Conservation (phyloP, 2,888 invertebrate genomes). For the Drosophila neutralis region DNA sequence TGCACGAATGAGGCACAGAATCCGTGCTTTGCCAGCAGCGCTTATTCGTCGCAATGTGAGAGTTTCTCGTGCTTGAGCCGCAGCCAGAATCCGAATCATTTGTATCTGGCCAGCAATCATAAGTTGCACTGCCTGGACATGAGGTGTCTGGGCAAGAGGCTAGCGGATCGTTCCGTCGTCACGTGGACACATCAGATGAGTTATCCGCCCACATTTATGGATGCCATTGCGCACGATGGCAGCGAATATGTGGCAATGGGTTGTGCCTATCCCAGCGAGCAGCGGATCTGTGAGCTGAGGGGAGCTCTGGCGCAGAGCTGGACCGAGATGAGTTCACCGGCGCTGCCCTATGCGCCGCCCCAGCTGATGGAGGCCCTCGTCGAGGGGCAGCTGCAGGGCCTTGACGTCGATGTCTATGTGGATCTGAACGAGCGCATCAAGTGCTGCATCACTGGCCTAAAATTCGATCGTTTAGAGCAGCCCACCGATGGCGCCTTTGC, state of each 20-base stretch:
- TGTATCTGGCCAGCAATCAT: constrained; percentile 82
- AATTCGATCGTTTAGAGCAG: constrained; percentile 53
- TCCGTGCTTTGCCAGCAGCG: constrained; percentile 63
- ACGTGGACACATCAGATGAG: constrained; percentile 83
- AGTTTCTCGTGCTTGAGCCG: constrained; percentile 70
- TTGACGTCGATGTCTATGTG: constrained; percentile 60
- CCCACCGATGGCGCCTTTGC: constrained; percentile 51
- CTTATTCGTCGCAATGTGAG: constrained; percentile 68
- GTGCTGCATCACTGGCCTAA: constrained; percentile 76
- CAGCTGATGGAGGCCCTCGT: constrained; percentile 69
- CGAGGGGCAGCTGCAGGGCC: constrained; percentile 61
- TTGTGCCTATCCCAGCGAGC: constrained; percentile 71
- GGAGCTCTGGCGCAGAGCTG: constrained; percentile 25
- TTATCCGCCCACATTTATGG: constrained; percentile 76
- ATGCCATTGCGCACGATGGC: constrained; percentile 55
- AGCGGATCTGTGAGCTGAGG: constrained; percentile 76
- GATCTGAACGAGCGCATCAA: constrained; percentile 73
- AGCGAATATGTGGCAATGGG: constrained; percentile 75
- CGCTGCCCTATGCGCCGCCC: constrained; percentile 77
- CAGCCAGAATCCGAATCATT: constrained; percentile 75
- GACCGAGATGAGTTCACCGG: constrained; percentile 52
- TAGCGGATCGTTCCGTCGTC: constrained; percentile 63
- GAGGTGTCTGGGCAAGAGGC: constrained; percentile 66
- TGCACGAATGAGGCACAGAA: constrained; percentile 44
- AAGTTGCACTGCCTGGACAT: constrained; percentile 81